Base-by-base conservation (phyloP, 2,113 vertebrate genomes). In the Dendrocopos noguchii region DNA sequence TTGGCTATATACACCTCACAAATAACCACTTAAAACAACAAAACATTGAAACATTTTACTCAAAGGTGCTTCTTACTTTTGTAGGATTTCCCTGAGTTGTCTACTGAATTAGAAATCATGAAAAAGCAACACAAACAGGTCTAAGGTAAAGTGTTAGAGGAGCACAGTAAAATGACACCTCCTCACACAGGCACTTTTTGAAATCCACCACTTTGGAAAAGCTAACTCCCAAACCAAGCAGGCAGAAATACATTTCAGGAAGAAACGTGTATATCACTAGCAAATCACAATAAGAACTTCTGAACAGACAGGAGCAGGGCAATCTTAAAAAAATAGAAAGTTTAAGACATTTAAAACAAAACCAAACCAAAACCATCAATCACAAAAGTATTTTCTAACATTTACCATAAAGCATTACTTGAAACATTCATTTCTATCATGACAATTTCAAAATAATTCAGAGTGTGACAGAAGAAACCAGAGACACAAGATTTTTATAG, bases 151-250 rank as follows among this genome's bases (percentile, higher is more conserved):
- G 19, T 29, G 24, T 73, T n/a, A 61, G 9, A 65, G 22, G 5
- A 79, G 20, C 11, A 53, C 24, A 1, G 21, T 39, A 71, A 92
- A 91, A 61, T 24, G 1, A 65, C 10, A 55, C 8, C 8, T 5
- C 7, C n/a, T 47, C 16, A 52, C 0, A 14, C 0, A 0, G 24
- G 33, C 20, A 76, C 15, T 34, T 42, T 34, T 25, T 76, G 50
- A 93, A 87, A 75, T 4, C 18, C 14, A 53, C 9, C 2, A 21
- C 20, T 86, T 74, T 24, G 78, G 75, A 84, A 83, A 71, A 80
- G 4, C 7, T 59, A 65, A 7, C n/a, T 86, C 72, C 28, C 70
- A 61, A 87, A 89, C 39, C 46, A 82, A 82, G 34, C 21, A 80
- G 39, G 19, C 18, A 90, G 68, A 89, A 79, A 61, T 7, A 21